Evolutionary conservation across 2,888 invertebrate species (phyloP).

Genomic region (Dasypogon diadema): DNA sequence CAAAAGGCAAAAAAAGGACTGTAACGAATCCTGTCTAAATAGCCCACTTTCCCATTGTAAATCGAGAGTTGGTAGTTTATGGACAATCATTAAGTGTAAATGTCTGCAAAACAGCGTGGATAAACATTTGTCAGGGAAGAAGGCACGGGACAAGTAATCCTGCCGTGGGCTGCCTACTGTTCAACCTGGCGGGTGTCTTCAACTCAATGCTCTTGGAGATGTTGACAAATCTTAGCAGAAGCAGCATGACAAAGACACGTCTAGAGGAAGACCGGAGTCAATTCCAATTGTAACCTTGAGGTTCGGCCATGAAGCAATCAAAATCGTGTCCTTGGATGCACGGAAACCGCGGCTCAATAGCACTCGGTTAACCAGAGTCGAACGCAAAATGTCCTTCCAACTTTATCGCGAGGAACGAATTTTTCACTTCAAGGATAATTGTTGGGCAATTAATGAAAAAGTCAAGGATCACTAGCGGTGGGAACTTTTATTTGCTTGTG

Average conservation of each 20-base stretch:
- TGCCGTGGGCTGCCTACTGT: conserved; percentile 16
- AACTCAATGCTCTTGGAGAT: neutral
- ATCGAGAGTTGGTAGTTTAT: conserved; percentile 52
- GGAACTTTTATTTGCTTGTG: neutral
- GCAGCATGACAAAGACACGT: neutral
- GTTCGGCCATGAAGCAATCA: neutral
- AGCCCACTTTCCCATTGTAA: conserved; percentile 51
- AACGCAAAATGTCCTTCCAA: conserved; percentile 38
- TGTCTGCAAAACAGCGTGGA: conserved; percentile 47
- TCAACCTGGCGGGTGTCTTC: conserved; percentile 5
- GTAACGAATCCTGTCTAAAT: conserved; percentile 53
- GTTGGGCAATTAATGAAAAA: neutral
- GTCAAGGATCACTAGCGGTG: neutral
- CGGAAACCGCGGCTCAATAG: conserved; percentile 35
- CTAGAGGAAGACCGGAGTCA: neutral
- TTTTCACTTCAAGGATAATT: neutral
- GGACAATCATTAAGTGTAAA: conserved; percentile 54
- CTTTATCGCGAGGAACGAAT: neutral
- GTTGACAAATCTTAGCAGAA: neutral
- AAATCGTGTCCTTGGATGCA: neutral
- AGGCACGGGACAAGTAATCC: conserved; percentile 47
- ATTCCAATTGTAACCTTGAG: conserved; percentile 1
- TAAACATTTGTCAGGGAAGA: conserved; percentile 43
- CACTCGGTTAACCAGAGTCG: conserved; percentile 25
- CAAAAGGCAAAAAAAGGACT: neutral